These are phyloP conservation scores for Drosophila subsilvestris DNA, from an alignment of 2,888 invertebrate species.

Conservation along the genomic window DNA sequence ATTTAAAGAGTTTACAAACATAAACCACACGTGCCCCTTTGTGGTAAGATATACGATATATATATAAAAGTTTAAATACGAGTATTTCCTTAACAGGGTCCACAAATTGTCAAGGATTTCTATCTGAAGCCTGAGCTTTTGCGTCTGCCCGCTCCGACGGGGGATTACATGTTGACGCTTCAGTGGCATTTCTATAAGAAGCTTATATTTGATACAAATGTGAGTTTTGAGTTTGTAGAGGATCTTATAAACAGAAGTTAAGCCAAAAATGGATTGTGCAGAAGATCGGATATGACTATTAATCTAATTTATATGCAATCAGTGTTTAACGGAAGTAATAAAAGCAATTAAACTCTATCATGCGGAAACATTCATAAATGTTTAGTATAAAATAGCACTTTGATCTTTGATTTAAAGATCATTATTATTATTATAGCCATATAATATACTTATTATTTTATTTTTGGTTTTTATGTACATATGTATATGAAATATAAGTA, in stretches of 20 bases:
- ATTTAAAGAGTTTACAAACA: background rate
- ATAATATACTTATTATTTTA: too few relatives aligned
- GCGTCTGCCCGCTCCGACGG: constrained; percentile 44
- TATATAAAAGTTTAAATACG: too few relatives aligned
- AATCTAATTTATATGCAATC: too few relatives aligned
- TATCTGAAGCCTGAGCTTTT: constrained; percentile 1
- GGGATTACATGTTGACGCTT: background rate
- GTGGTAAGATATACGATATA: too few relatives aligned
- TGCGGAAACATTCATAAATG: too few relatives aligned
- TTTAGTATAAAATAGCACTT: too few relatives aligned
- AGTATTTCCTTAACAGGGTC: background rate
- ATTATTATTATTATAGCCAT: too few relatives aligned
- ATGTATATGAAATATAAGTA: too few relatives aligned
- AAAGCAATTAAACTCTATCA: too few relatives aligned
- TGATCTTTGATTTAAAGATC: too few relatives aligned
- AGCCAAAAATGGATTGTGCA: background rate
- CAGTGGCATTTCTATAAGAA: background rate
- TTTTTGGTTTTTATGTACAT: too few relatives aligned
- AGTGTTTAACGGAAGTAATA: too few relatives aligned
- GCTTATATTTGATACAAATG: background rate
- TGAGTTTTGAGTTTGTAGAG: background rate
- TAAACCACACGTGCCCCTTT: background rate
- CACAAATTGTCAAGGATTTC: constrained; percentile 1
- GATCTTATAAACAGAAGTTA: background rate
- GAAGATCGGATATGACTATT: background rate